A percentile compares a stretch with the other conserved stretches of the same genome.
These are phyloP conservation scores for Hiodon alosoides DNA, from an alignment of 2,113 vertebrate genomes.

Conservation along the genomic window DNA sequence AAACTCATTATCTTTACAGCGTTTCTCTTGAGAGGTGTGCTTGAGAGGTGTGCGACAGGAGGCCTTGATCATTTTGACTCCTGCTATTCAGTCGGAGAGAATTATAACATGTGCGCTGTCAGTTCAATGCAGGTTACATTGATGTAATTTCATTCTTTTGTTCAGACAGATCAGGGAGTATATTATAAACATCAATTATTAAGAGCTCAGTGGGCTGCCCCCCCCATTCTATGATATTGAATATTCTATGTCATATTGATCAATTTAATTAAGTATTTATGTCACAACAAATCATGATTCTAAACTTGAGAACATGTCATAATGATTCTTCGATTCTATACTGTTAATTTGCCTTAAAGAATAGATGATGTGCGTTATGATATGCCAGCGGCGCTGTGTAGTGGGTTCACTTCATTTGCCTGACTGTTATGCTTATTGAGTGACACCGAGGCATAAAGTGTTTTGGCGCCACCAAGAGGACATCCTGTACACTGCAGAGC, in stretches of 20 bases:
- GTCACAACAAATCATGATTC: conserved; percentile 5
- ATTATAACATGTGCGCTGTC: conserved; percentile 2
- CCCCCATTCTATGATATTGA: not conserved
- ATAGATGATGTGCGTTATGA: not conserved
- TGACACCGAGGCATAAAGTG: not conserved
- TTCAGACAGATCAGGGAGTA: conserved; percentile 14
- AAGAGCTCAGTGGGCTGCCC: not conserved
- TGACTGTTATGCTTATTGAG: not conserved
- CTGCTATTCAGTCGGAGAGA: conserved; percentile 22
- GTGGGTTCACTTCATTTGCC: not conserved
- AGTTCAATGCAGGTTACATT: conserved; percentile 13
- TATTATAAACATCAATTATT: conserved; percentile 24
- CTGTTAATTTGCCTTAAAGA: conserved; percentile 3
- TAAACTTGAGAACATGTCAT: conserved; percentile 1
- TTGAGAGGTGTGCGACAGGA: not conserved
- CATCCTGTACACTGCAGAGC: not conserved
- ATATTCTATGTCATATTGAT: not conserved
- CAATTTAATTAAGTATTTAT: not conserved
- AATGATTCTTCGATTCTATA: not conserved
- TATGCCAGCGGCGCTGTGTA: not conserved
- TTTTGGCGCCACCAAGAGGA: conserved; percentile 41
- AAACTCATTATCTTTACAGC: not conserved
- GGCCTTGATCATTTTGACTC: conserved; percentile 3
- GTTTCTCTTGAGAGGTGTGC: not conserved
- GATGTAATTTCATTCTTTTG: conserved; percentile 20